Evolutionary conservation across 2,888 invertebrate genomes (phyloP).

Genomic region (Rapana venosa): DNA sequence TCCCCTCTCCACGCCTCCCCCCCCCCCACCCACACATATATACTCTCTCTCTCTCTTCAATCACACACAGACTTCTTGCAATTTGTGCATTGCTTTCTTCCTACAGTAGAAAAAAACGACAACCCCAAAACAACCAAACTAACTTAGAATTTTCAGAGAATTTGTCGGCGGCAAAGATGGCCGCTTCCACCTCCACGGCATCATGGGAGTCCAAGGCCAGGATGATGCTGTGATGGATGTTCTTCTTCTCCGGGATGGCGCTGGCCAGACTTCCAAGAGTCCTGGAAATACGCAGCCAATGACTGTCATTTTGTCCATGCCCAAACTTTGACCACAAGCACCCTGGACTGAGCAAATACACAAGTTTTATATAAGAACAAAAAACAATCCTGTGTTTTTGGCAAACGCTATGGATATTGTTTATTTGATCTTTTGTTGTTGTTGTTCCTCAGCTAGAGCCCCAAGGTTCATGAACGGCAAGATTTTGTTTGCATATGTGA

Average conservation of each 20-base stretch:
- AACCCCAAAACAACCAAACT: conserved; percentile 58
- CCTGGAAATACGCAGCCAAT: conserved; percentile 73
- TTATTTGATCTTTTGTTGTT: too few species aligned
- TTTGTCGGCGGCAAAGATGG: conserved; percentile 94
- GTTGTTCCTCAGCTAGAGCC: too few species aligned
- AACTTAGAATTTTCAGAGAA: conserved; percentile 96
- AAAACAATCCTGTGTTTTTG: too few species aligned
- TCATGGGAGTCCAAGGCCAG: conserved; percentile 95
- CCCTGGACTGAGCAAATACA: too few species aligned
- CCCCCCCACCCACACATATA: neutral
- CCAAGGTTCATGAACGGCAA: too few species aligned
- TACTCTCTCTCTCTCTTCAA: neutral
- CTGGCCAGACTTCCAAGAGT: conserved; percentile 94
- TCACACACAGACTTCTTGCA: neutral
- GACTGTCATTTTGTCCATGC: too few species aligned
- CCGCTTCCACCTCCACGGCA: conserved; percentile 96
- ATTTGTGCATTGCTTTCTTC: neutral
- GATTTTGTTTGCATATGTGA: too few species aligned
- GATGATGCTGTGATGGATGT: conserved; percentile 96
- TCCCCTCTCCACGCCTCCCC: neutral
- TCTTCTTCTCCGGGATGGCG: conserved; percentile 94
- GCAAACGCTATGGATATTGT: too few species aligned
- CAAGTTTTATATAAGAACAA: too few species aligned
- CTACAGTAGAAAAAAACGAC: neutral
- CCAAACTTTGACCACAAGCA: too few species aligned